Evolutionary conservation across 2,113 vertebrate genomes (phyloP).

Genomic region (Rousettus leschenaultii): DNA sequence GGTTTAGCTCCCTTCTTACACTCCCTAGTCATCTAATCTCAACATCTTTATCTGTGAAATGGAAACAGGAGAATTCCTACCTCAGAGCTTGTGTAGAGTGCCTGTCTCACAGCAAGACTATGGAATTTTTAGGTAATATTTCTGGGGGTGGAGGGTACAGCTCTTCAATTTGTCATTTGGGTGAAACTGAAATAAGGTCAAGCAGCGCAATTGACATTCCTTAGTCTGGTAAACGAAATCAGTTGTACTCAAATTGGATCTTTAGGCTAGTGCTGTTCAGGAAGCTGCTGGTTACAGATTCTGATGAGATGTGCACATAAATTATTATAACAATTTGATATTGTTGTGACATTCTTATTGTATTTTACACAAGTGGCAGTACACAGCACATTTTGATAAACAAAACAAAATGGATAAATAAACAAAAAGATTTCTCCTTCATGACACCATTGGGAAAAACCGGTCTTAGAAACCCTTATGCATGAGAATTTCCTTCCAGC

Average conservation of each 20-base stretch:
- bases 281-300: neutral
- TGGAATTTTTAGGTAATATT: neutral
- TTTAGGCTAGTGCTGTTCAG: neutral
- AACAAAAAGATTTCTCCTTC: neutral
- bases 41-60: neutral
- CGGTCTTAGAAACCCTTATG: neutral
- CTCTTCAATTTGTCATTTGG: neutral
- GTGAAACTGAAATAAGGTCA: neutral
- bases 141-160: neutral
- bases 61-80: neutral
- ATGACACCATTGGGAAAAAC: neutral
- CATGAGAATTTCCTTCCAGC: neutral
- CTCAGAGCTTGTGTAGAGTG: neutral
- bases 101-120: neutral
- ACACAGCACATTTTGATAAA: neutral
- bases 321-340: neutral
- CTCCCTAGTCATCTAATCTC: neutral
- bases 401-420: neutral
- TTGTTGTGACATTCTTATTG: neutral
- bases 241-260: neutral
- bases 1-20: neutral
- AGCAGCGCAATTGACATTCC: neutral
- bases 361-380: neutral
- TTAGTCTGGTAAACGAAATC: neutral
- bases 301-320: neutral